Percentiles rank a stretch among this genome's conserved stretches.
Conservation (phyloP, 2,797 vertebrate species). For the Rhincodon typus region DNA sequence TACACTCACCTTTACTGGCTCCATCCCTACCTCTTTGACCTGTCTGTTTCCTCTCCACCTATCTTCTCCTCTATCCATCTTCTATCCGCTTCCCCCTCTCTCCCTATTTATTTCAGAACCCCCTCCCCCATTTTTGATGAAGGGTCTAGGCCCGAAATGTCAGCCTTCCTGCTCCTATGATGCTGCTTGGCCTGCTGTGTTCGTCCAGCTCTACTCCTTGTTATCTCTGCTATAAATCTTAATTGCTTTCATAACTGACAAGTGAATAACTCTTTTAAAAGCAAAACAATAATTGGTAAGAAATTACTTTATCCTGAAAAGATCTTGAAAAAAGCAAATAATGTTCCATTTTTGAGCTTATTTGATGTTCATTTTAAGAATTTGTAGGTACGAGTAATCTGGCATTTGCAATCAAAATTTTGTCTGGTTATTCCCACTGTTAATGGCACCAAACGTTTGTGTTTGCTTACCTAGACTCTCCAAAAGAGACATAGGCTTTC, state of each 20-base stretch:
- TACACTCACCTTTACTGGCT: too few relatives aligned
- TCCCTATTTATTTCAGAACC: too few relatives aligned
- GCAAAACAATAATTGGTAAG: not conserved
- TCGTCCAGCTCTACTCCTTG: too few relatives aligned
- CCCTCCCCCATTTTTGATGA: too few relatives aligned
- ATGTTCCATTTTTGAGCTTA: not conserved
- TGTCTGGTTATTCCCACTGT: not conserved
- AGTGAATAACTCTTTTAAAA: not conserved
- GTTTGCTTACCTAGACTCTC: not conserved
- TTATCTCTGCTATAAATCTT: not conserved
- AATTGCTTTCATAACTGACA: not conserved
- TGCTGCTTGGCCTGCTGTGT: too few relatives aligned
- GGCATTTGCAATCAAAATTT: not conserved
- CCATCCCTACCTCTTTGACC: too few relatives aligned
- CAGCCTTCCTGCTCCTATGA: too few relatives aligned
- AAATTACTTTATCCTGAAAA: not conserved
- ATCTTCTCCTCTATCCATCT: too few relatives aligned
- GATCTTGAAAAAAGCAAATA: not conserved
- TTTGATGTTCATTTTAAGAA: not conserved
- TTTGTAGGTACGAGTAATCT: not conserved
- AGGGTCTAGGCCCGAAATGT: too few relatives aligned
- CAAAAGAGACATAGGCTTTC: not conserved
- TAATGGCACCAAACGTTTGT: not conserved
- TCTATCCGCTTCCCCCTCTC: too few relatives aligned
- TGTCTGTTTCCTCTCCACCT: too few relatives aligned